phyloP scores from a whole-genome alignment of 2,888 invertebrate genomes.

The Volucella bombylans region DNA sequence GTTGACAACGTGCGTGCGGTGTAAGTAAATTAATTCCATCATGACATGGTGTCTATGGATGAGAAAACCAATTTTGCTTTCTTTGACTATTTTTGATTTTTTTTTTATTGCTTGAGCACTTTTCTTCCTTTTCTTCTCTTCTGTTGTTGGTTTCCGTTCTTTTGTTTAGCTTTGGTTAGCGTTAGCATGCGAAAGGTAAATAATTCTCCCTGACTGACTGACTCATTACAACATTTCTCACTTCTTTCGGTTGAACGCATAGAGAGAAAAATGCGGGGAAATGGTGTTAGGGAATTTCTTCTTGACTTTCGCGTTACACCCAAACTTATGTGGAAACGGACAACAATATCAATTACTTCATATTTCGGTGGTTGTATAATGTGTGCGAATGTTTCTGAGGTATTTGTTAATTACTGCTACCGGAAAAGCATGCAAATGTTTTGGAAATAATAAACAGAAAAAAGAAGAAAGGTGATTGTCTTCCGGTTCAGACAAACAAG shows the following conservation, averaged over 20 bases:
- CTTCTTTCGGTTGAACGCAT: background rate
- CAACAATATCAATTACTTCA: constrained; percentile 17
- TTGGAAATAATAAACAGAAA: too few species aligned
- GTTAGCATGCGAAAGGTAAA: constrained; percentile 38
- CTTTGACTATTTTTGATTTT: constrained; percentile 5
- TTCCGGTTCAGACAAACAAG: too few species aligned
- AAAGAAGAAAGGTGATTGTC: too few species aligned
- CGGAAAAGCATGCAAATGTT: background rate
- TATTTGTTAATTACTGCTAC: background rate
- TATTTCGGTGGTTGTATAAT: background rate
- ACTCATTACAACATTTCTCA: constrained; percentile 26
- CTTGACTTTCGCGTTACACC: background rate
- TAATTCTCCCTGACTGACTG: background rate
- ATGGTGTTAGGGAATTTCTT: background rate
- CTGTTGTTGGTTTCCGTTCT: background rate
- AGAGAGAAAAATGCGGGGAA: background rate
- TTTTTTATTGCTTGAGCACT: background rate
- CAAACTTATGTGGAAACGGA: background rate
- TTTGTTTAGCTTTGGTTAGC: constrained; percentile 21
- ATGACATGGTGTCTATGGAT: constrained; percentile 1
- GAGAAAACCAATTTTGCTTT: background rate
- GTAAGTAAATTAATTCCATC: constrained; percentile 3
- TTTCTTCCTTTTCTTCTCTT: background rate
- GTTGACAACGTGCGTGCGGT: constrained; percentile 15
- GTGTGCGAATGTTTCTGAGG: background rate